Conservation (phyloP, 2,797 vertebrate genomes). For the Typhlichthys eigenmanni region DNA sequence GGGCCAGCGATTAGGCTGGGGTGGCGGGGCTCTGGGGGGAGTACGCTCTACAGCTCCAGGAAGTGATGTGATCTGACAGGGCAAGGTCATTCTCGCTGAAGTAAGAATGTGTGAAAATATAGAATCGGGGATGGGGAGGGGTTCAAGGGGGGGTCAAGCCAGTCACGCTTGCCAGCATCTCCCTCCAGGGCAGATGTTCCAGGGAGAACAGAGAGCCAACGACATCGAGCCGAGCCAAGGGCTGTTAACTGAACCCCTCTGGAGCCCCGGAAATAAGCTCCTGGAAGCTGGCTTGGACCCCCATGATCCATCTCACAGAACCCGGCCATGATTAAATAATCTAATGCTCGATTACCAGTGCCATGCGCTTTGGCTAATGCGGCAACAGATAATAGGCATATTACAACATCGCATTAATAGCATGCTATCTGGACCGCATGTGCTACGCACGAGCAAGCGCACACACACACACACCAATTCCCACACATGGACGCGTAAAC, state of each 20-base stretch:
- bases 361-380: constrained; percentile 35
- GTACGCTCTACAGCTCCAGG: constrained; percentile 12
- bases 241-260: neutral
- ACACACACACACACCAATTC: neutral
- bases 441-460: neutral
- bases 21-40: neutral
- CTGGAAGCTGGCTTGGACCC: neutral
- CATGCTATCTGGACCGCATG: constrained; percentile 26
- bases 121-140: neutral
- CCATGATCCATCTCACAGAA: neutral
- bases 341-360: constrained; percentile 24
- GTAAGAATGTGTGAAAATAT: constrained; percentile 17
- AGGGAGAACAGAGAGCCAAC: neutral
- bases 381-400: constrained; percentile 34
- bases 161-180: constrained; percentile 3
- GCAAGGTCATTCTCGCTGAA: constrained; percentile 25
- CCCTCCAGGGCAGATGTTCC: neutral
- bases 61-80: constrained; percentile 21
- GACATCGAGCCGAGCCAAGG: neutral
- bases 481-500: neutral
- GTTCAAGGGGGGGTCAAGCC: constrained; percentile 1
- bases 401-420: constrained; percentile 39
- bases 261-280: neutral
- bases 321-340: constrained; percentile 11
- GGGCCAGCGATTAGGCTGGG: neutral